Evolutionary conservation across 2,888 invertebrate species (phyloP).

Genomic region (Nemoura dubitans): DNA sequence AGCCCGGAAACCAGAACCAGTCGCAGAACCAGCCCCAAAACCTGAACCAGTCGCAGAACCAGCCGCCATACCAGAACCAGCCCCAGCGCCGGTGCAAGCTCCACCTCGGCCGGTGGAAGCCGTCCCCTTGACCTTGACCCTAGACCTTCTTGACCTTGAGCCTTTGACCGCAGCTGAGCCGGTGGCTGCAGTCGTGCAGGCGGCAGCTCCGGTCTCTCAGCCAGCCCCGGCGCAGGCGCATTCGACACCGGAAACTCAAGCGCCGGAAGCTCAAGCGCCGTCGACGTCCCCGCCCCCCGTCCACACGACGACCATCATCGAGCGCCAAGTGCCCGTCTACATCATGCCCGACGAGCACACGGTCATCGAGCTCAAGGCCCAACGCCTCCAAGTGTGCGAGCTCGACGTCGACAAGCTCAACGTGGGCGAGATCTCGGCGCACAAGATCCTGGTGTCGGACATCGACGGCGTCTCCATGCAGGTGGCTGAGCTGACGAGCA

Average conservation of each 20-base stretch:
- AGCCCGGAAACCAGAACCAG: no score
- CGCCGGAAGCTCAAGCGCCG: no score
- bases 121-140: no score
- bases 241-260: no score
- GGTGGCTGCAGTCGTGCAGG: neutral
- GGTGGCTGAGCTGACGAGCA: conserved; percentile 76
- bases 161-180: no score
- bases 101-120: neutral
- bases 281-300: conserved; percentile 34
- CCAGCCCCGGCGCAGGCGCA: neutral
- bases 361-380: conserved; percentile 63
- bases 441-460: conserved; percentile 82
- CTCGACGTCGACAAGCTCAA: conserved; percentile 81
- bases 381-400: conserved; percentile 75
- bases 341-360: conserved; percentile 53
- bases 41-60: neutral
- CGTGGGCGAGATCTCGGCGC: conserved; percentile 81
- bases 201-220: neutral
- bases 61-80: neutral
- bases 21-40: no score
- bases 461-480: conserved; percentile 79
- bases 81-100: no score
- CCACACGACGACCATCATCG: conserved; percentile 54
- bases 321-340: conserved; percentile 53
- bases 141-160: no score